These are phyloP conservation scores for Drosophila saltans DNA, from an alignment of 1,140 invertebrate species.

Conservation along the genomic window DNA sequence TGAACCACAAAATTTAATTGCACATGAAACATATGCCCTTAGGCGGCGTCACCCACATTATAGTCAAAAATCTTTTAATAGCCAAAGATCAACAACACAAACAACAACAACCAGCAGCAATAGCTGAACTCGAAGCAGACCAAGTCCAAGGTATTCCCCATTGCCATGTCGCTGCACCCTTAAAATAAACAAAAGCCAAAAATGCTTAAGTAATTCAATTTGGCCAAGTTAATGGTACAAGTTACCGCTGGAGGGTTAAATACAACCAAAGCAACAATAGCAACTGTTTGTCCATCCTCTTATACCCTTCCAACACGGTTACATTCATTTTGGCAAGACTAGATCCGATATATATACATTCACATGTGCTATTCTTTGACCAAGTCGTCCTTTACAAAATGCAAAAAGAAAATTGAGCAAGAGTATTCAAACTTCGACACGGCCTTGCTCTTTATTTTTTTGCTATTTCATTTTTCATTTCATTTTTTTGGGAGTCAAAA, in stretches of 20 bases:
- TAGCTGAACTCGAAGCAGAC: neutral
- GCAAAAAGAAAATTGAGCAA: neutral
- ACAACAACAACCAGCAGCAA: neutral
- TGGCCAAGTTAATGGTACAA: conserved; percentile 41
- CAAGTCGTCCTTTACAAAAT: no score
- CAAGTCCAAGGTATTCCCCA: conserved; percentile 2
- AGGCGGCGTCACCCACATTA: conserved; percentile 4
- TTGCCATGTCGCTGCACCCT: conserved; percentile 25
- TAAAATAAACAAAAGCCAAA: conserved; percentile 40
- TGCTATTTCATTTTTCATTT: conserved; percentile 22
- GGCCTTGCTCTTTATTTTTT: neutral
- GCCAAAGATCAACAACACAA: conserved; percentile 32
- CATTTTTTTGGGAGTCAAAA: conserved; percentile 18
- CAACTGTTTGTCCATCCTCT: neutral
- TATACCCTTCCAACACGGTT: neutral
- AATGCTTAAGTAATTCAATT: conserved; percentile 51
- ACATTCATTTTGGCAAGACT: no score
- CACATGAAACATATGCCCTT: conserved; percentile 33
- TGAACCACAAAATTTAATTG: conserved; percentile 35
- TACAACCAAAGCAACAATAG: conserved; percentile 14
- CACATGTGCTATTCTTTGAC: no score
- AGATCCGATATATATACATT: no score
- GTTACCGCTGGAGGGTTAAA: conserved; percentile 35
- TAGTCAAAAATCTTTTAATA: conserved; percentile 30
- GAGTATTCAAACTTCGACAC: neutral